Percentiles rank a stretch among this genome's conserved stretches.
Evolutionary conservation across 2,888 invertebrate species (phyloP).

Genomic region (Nysson spinosus): DNA sequence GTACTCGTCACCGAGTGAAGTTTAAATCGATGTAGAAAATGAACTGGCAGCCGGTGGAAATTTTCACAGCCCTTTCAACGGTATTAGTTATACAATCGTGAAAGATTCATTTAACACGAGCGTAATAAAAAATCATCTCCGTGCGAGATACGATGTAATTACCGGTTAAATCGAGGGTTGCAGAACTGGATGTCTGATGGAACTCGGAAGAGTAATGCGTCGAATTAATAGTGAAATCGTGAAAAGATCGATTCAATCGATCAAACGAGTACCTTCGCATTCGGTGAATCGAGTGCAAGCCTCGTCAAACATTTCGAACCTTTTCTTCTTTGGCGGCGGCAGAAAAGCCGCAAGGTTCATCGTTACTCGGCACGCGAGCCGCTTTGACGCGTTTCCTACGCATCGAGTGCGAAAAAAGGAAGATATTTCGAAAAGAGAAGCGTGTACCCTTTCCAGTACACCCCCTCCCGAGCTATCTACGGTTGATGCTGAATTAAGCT

Average conservation of each 20-base stretch:
- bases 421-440: slow-evolving; percentile 17
- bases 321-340: slow-evolving; percentile 1
- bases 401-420: slow-evolving; percentile 38
- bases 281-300: slow-evolving; percentile 3
- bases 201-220: too few species aligned
- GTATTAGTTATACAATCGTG: too few species aligned
- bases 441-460: slow-evolving; percentile 51
- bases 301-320: slow-evolving; percentile 11
- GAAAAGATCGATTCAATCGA: background rate
- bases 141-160: too few species aligned
- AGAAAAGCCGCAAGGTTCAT: slow-evolving; percentile 25
- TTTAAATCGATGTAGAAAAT: slow-evolving; percentile 40
- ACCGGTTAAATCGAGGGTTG: too few species aligned
- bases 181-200: too few species aligned
- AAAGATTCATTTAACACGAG: too few species aligned
- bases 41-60: slow-evolving; percentile 4
- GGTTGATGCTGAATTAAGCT: slow-evolving; percentile 47
- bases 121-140: too few species aligned
- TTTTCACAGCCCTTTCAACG: slow-evolving; percentile 2
- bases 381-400: slow-evolving; percentile 51
- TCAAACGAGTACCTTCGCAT: background rate
- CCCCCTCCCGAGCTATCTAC: slow-evolving; percentile 15
- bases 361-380: slow-evolving; percentile 41
- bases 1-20: slow-evolving; percentile 31
- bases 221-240: too few species aligned